Evolutionary conservation across 2,113 vertebrate species (phyloP).

Genomic region (Apeltes quadracus): DNA sequence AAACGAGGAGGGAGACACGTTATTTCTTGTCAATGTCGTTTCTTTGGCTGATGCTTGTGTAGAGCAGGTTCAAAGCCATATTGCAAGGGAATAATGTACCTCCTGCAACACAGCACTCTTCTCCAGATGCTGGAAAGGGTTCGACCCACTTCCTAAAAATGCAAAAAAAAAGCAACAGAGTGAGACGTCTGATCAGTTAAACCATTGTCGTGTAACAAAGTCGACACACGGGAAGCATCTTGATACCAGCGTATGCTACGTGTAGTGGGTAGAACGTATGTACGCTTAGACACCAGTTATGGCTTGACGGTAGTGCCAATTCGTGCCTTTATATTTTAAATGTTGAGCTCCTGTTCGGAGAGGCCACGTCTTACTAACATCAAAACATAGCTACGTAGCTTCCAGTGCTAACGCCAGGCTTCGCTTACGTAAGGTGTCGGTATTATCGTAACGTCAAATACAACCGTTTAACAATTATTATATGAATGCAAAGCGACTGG

Average conservation of each 20-base stretch:
- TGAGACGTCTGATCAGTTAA: neutral
- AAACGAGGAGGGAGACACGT: neutral
- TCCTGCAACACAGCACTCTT: slow-evolving; percentile 97
- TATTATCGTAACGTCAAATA: neutral
- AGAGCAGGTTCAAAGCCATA: no score
- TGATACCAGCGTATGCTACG: neutral
- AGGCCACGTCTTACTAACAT: neutral
- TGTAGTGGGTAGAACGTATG: neutral
- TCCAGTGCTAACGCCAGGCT: slow-evolving; percentile 4
- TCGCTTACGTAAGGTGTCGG: neutral
- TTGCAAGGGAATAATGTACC: slow-evolving; percentile 73
- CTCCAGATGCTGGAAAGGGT: slow-evolving; percentile 97
- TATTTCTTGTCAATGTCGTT: neutral
- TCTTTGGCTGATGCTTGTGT: neutral
- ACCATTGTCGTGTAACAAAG: neutral
- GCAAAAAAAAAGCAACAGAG: slow-evolving; percentile 3
- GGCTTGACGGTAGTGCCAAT: neutral
- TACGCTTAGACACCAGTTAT: neutral
- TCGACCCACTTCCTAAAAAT: slow-evolving; percentile 90
- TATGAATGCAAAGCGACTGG: neutral
- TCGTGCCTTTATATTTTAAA: neutral
- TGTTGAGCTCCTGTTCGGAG: neutral
- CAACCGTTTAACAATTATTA: neutral
- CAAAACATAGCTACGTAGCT: slow-evolving; percentile 25
- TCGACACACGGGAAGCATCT: neutral